phyloP scores from a whole-genome alignment of 2,888 invertebrate genomes.

The Cantharis rufa region DNA sequence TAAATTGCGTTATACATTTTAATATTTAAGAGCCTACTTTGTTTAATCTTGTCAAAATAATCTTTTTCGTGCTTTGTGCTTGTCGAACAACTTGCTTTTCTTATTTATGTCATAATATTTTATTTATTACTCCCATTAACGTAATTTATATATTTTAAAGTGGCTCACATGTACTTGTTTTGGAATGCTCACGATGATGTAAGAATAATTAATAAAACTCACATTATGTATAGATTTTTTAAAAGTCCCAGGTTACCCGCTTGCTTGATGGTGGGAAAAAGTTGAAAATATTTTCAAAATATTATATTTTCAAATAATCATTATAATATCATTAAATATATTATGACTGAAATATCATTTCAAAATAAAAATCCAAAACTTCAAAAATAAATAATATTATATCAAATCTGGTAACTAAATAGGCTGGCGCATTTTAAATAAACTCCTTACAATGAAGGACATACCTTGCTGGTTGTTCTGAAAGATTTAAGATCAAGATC shows the following conservation, averaged over 20 bases:
- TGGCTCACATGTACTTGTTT: neutral
- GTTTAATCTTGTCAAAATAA: neutral
- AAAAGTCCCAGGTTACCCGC: neutral
- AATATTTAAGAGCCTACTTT: neutral
- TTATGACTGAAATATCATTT: too few relatives aligned
- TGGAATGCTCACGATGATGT: neutral
- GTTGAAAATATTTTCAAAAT: too few relatives aligned
- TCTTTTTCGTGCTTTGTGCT: neutral
- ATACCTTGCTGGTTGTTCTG: too few relatives aligned
- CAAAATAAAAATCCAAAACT: too few relatives aligned
- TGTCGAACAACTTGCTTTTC: neutral
- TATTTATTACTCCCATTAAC: neutral
- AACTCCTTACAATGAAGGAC: too few relatives aligned
- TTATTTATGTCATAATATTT: neutral
- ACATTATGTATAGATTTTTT: neutral
- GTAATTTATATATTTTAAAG: neutral
- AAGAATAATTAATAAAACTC: neutral
- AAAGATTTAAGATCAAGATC: too few relatives aligned
- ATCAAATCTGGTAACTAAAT: too few relatives aligned
- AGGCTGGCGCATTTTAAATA: too few relatives aligned
- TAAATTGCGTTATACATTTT: neutral
- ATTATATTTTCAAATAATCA: too few relatives aligned
- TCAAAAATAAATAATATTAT: too few relatives aligned
- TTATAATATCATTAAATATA: too few relatives aligned
- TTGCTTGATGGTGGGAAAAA: neutral